Conservation (phyloP, 1,140 invertebrate species). For the Neoseiulus cucumeris region DNA sequence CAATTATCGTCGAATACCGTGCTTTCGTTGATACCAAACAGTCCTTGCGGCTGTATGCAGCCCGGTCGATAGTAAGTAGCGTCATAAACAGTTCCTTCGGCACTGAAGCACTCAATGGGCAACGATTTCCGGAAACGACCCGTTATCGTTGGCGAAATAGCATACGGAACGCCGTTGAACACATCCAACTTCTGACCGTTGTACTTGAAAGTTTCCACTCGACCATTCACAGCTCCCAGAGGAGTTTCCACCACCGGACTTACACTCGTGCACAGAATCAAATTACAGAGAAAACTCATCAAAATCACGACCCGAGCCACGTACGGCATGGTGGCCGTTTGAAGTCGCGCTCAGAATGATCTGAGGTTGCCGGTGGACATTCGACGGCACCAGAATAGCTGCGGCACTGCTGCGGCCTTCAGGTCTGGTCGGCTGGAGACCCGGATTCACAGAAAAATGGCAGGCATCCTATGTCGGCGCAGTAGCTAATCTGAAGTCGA, state of each 20-base stretch:
- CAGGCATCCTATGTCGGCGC: too few relatives aligned
- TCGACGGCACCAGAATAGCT: too few relatives aligned
- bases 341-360: too few relatives aligned
- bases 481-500: too few relatives aligned
- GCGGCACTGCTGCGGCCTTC: too few relatives aligned
- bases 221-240: background rate
- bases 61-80: background rate
- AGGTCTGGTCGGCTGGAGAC: too few relatives aligned
- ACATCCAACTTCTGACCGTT: background rate
- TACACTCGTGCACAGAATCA: too few relatives aligned
- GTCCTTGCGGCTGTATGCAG: background rate
- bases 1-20: background rate
- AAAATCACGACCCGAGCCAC: too few relatives aligned
- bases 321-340: too few relatives aligned
- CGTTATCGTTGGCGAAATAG: background rate
- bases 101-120: background rate
- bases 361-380: too few relatives aligned
- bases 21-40: background rate
- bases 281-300: too few relatives aligned
- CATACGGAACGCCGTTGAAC: slow-evolving; percentile 3
- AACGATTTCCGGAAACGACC: background rate
- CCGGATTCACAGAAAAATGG: too few relatives aligned
- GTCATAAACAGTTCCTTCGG: background rate
- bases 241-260: background rate
- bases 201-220: background rate